phyloP scores from a whole-genome alignment of 2,113 vertebrate genomes.

The Sebastes fasciatus region DNA sequence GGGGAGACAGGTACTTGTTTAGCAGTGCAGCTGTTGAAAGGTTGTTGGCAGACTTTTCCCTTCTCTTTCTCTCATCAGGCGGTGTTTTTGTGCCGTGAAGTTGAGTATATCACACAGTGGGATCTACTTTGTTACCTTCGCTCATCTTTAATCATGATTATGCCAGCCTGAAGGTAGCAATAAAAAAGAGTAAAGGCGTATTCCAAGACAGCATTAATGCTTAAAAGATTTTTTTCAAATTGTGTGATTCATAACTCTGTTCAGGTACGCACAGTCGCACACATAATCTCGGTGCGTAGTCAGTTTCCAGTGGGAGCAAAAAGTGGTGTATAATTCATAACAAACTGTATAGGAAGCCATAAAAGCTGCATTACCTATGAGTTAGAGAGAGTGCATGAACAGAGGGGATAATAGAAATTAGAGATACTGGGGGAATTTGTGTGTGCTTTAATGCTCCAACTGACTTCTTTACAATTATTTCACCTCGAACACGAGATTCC shows the following conservation, averaged over 20 bases:
- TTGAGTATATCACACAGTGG: conserved; percentile 36
- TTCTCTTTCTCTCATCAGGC: conserved; percentile 27
- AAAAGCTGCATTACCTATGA: conserved; percentile 29
- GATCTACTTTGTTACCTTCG: conserved; percentile 16
- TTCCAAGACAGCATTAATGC: conserved; percentile 23
- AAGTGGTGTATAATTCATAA: conserved; percentile 25
- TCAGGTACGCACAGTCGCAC: neutral
- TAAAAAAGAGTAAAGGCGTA: conserved; percentile 5
- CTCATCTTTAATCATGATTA: conserved; percentile 60
- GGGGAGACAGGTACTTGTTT: conserved; percentile 57
- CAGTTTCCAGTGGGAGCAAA: conserved; percentile 16
- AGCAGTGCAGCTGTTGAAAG: conserved; percentile 55
- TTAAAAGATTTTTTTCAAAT: conserved; percentile 10
- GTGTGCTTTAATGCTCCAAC: neutral
- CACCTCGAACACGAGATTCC: neutral
- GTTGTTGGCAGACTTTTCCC: conserved; percentile 37
- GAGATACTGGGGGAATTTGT: neutral
- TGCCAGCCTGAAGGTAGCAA: conserved; percentile 24
- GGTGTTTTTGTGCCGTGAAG: conserved; percentile 43
- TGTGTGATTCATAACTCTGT: conserved; percentile 21
- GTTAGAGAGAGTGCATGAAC: conserved; percentile 4
- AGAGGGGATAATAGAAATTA: conserved; percentile 8
- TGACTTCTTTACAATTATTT: neutral
- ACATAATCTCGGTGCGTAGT: conserved; percentile 18
- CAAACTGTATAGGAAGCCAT: neutral